Percentiles rank a stretch among this genome's conserved stretches.
Conservation (phyloP, 1,140 invertebrate species). For the Drosophila obscura region DNA sequence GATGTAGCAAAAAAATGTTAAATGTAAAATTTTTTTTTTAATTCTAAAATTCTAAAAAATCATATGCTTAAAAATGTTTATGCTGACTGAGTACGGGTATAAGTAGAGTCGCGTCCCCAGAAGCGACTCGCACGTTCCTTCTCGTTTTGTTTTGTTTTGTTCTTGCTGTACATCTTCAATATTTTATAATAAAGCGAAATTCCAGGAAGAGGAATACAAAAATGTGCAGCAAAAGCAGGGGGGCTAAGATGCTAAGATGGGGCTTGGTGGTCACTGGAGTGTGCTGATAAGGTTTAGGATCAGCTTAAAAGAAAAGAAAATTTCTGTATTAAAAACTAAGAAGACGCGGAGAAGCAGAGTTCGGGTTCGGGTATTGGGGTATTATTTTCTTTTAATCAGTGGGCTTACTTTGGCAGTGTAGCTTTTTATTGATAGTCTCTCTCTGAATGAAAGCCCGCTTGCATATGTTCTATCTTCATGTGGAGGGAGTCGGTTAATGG, state of each 20-base stretch:
- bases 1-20: too few relatives aligned
- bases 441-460: not conserved
- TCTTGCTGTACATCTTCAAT: slow-evolving; percentile 47
- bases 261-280: slow-evolving; percentile 48
- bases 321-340: slow-evolving; percentile 27
- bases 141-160: too few relatives aligned
- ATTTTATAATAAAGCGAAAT: slow-evolving; percentile 63
- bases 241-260: slow-evolving; percentile 1
- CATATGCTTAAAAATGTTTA: too few relatives aligned
- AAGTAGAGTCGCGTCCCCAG: too few relatives aligned
- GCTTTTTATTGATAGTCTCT: too few relatives aligned
- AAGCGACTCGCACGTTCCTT: too few relatives aligned
- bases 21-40: too few relatives aligned
- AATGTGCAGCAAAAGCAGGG: slow-evolving; percentile 43
- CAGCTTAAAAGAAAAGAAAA: slow-evolving; percentile 51
- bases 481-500: not conserved
- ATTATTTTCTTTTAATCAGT: slow-evolving; percentile 33
- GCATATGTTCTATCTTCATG: too few relatives aligned
- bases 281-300: slow-evolving; percentile 59
- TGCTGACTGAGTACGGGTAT: too few relatives aligned
- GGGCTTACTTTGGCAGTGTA: not conserved
- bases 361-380: not conserved
- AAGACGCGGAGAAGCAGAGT: not conserved
- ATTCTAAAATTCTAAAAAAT: too few relatives aligned
- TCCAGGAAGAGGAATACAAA: slow-evolving; percentile 43